phyloP scores from a whole-genome alignment of 1,140 invertebrate species.

The Cydia splendana region DNA sequence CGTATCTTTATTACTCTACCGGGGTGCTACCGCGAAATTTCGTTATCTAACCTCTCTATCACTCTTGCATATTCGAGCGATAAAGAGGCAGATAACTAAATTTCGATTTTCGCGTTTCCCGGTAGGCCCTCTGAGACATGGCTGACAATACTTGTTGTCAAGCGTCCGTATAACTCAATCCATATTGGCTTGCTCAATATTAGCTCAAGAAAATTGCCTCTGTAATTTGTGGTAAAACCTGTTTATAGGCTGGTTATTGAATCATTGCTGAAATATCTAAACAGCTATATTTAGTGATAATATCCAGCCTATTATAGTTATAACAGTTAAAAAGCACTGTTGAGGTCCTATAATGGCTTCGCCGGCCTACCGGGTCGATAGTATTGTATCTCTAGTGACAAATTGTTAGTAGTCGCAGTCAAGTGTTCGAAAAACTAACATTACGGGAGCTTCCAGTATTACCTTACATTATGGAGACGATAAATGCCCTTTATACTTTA shows the following conservation, averaged over 20 bases:
- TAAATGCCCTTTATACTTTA: background rate
- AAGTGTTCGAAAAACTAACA: background rate
- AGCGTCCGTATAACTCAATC: too few relatives aligned
- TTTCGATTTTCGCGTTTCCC: too few relatives aligned
- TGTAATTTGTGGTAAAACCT: background rate
- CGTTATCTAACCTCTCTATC: too few relatives aligned
- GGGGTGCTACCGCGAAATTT: too few relatives aligned
- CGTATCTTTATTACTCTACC: too few relatives aligned
- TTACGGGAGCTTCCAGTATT: background rate
- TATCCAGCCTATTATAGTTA: background rate
- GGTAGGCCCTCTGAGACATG: too few relatives aligned
- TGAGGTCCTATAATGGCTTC: background rate
- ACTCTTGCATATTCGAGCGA: too few relatives aligned
- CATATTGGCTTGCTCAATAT: background rate
- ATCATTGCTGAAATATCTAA: background rate
- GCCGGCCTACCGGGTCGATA: background rate
- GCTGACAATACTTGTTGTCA: too few relatives aligned
- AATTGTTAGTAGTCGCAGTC: constrained; percentile 27
- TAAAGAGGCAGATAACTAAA: too few relatives aligned
- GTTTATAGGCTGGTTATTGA: background rate
- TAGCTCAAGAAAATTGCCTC: background rate
- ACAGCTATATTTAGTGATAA: background rate
- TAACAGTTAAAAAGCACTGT: constrained; percentile 4
- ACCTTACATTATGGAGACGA: background rate
- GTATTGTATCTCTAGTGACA: constrained; percentile 18